A percentile compares a stretch with the other conserved stretches of the same genome.
These are phyloP conservation scores for Seladonia tumulorum DNA, from an alignment of 2,888 invertebrate genomes.

Conservation along the genomic window DNA sequence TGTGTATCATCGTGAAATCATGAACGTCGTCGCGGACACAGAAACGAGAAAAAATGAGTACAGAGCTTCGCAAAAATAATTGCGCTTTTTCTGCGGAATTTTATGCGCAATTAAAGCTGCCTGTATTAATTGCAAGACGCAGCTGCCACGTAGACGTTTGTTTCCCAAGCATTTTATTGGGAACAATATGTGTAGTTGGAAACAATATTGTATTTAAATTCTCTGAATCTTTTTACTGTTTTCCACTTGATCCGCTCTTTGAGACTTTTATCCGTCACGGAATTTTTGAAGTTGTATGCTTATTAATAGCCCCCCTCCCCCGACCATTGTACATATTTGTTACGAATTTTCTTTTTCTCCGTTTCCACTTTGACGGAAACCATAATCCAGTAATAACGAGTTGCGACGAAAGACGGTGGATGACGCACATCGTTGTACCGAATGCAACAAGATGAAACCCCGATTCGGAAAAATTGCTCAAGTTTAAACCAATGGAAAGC, in stretches of 20 bases:
- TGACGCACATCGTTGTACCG: too few relatives aligned
- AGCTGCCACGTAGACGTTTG: too few relatives aligned
- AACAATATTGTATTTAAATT: not conserved
- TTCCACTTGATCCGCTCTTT: not conserved
- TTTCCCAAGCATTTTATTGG: not conserved
- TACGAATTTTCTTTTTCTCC: too few relatives aligned
- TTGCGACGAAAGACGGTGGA: too few relatives aligned
- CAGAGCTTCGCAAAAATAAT: not conserved
- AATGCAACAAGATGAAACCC: too few relatives aligned
- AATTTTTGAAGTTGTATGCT: not conserved
- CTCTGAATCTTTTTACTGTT: not conserved
- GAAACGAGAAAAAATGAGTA: not conserved
- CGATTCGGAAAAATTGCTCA: too few relatives aligned
- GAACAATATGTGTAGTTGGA: not conserved
- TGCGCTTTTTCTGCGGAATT: not conserved
- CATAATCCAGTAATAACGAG: too few relatives aligned
- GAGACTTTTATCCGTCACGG: not conserved
- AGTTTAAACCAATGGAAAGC: too few relatives aligned
- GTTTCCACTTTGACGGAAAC: too few relatives aligned
- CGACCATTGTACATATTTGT: too few relatives aligned
- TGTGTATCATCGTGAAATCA: slow-evolving; percentile 55
- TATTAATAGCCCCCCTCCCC: too few relatives aligned
- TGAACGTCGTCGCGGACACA: slow-evolving; percentile 15
- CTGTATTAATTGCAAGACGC: too few relatives aligned
- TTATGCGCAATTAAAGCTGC: not conserved